Conservation (phyloP, 2,888 invertebrate species). For the Chaitophorus viminalis region DNA sequence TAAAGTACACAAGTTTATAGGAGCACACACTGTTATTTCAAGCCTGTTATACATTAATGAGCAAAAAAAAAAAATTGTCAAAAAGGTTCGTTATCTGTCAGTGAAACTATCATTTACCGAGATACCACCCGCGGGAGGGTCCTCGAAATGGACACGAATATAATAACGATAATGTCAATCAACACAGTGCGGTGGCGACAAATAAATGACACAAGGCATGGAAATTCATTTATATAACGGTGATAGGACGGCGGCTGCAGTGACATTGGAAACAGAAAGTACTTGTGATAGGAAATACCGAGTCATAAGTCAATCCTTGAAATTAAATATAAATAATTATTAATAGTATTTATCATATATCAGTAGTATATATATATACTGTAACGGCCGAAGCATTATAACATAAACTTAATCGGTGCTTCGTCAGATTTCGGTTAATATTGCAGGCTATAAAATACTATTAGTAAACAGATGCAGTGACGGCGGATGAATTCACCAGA, state of each 20-base stretch:
- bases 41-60: neutral
- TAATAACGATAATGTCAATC: slow-evolving; percentile 48
- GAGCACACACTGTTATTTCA: neutral
- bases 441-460: neutral
- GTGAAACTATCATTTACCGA: slow-evolving; percentile 7
- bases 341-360: neutral
- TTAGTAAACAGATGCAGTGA: no score
- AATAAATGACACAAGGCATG: slow-evolving; percentile 23
- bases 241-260: neutral
- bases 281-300: slow-evolving; percentile 6
- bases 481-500: neutral
- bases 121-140: neutral
- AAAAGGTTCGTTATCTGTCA: slow-evolving; percentile 9
- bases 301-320: slow-evolving; percentile 25
- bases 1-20: neutral
- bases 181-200: neutral
- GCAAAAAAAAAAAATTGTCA: neutral
- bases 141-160: slow-evolving; percentile 36
- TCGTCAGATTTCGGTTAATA: neutral
- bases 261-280: neutral
- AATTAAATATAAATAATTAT: slow-evolving; percentile 15
- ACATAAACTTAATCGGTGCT: neutral
- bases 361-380: neutral
- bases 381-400: neutral
- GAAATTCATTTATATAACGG: slow-evolving; percentile 37